Evolutionary conservation across 2,888 invertebrate genomes (phyloP).

Genomic region (Xestoiulus laeticollis): DNA sequence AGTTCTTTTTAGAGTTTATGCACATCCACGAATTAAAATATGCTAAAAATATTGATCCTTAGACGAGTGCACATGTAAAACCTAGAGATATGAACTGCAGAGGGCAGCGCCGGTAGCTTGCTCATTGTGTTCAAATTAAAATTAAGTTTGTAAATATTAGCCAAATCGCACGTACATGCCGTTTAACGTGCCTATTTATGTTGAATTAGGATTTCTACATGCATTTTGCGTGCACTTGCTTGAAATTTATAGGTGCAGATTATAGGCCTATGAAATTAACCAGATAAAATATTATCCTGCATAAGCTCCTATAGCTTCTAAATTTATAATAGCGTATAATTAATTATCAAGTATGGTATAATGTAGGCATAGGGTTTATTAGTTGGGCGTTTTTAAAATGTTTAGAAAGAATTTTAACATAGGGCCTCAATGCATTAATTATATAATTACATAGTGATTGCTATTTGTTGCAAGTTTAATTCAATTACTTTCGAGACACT

Average conservation of each 20-base stretch:
- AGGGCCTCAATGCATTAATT: background rate
- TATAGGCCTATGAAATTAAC: background rate
- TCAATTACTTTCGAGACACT: background rate
- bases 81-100: background rate
- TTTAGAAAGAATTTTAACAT: background rate
- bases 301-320: background rate
- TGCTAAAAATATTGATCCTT: constrained; percentile 18
- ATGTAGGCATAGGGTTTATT: background rate
- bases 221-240: background rate
- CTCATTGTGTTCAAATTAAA: background rate
- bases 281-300: background rate
- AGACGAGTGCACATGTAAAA: background rate
- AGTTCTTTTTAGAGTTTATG: background rate
- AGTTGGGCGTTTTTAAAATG: background rate
- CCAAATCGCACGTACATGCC: constrained; percentile 15
- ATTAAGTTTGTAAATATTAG: constrained; percentile 6
- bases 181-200: constrained; percentile 2
- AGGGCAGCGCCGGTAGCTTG: background rate
- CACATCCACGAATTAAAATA: constrained; percentile 4
- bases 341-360: constrained; percentile 7
- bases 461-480: background rate
- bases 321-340: constrained; percentile 29
- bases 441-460: constrained; percentile 11
- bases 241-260: background rate
- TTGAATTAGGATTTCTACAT: background rate